phyloP scores from a whole-genome alignment of 2,888 invertebrate species.

The Lymantria monacha region DNA sequence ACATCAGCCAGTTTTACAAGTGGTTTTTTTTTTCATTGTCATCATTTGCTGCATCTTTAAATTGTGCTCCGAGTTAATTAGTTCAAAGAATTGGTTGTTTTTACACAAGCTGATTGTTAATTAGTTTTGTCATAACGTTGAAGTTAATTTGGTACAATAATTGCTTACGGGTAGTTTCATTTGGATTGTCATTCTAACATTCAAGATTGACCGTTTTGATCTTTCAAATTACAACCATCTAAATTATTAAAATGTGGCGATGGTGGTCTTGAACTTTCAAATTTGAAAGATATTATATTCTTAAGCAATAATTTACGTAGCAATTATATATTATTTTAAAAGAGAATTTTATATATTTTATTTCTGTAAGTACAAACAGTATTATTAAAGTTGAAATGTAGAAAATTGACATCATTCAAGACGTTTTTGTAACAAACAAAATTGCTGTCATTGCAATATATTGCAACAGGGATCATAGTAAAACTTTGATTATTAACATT shows the following conservation, averaged over 20 bases:
- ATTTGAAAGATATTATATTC: not conserved
- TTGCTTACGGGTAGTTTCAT: not conserved
- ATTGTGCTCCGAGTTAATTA: not conserved
- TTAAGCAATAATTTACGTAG: not conserved
- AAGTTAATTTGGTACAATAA: slow-evolving; percentile 19
- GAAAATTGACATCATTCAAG: too few species aligned
- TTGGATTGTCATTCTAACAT: not conserved
- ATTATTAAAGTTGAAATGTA: too few species aligned
- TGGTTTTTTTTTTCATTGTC: not conserved
- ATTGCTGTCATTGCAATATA: too few species aligned
- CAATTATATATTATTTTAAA: not conserved
- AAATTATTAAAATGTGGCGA: not conserved
- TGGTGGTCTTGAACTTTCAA: not conserved
- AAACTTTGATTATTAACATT: too few species aligned
- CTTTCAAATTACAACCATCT: not conserved
- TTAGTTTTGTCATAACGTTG: slow-evolving; percentile 22
- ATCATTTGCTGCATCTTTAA: too few species aligned
- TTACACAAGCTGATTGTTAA: slow-evolving; percentile 16
- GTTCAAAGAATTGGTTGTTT: slow-evolving; percentile 26
- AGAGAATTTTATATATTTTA: not conserved
- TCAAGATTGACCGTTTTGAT: not conserved
- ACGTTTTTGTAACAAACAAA: too few species aligned
- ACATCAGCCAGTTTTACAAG: not conserved
- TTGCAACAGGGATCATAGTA: too few species aligned
- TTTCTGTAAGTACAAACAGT: not conserved